Percentiles rank a stretch among this genome's conserved stretches.
phyloP scores from a whole-genome alignment of 2,797 vertebrate species.

The Lithobates sylvaticus region DNA sequence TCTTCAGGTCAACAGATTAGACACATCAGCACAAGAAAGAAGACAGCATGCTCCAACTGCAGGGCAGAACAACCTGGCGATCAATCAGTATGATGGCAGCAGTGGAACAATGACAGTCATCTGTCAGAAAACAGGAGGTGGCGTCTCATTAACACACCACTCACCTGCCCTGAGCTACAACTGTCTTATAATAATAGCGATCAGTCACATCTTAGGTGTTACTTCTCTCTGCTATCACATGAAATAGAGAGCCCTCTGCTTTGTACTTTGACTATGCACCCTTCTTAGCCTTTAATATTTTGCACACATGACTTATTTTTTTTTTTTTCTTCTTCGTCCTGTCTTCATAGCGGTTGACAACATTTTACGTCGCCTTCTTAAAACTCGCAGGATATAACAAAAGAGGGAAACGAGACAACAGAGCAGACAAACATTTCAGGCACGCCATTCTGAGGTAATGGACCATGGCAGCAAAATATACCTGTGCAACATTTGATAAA shows the following conservation, averaged over 20 bases:
- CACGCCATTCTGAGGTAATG: slow-evolving; percentile 96
- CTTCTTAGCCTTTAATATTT: slow-evolving; percentile 65
- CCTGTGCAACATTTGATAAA: slow-evolving; percentile 99
- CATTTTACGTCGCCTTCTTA: slow-evolving; percentile 48
- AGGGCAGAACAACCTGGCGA: slow-evolving; percentile 78
- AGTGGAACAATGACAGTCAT: slow-evolving; percentile 81
- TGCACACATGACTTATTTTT: background rate
- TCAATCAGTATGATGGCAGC: slow-evolving; percentile 79
- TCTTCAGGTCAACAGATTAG: slow-evolving; percentile 82
- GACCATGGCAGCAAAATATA: slow-evolving; percentile 98
- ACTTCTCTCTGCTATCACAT: slow-evolving; percentile 72
- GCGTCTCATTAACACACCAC: slow-evolving; percentile 82
- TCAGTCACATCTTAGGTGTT: slow-evolving; percentile 80
- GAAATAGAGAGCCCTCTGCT: slow-evolving; percentile 75
- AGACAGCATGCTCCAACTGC: slow-evolving; percentile 72
- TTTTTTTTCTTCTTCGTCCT: background rate
- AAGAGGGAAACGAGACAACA: slow-evolving; percentile 62
- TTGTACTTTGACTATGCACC: slow-evolving; percentile 60
- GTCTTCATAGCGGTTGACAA: slow-evolving; percentile 46
- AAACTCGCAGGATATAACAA: slow-evolving; percentile 51
- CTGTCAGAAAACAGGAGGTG: slow-evolving; percentile 83
- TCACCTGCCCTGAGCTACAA: slow-evolving; percentile 86
- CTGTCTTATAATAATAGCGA: slow-evolving; percentile 81
- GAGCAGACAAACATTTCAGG: slow-evolving; percentile 97
- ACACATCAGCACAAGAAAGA: slow-evolving; percentile 75